Base-by-base conservation (phyloP, 2,888 invertebrate genomes). In the Hybos culiciformis region DNA sequence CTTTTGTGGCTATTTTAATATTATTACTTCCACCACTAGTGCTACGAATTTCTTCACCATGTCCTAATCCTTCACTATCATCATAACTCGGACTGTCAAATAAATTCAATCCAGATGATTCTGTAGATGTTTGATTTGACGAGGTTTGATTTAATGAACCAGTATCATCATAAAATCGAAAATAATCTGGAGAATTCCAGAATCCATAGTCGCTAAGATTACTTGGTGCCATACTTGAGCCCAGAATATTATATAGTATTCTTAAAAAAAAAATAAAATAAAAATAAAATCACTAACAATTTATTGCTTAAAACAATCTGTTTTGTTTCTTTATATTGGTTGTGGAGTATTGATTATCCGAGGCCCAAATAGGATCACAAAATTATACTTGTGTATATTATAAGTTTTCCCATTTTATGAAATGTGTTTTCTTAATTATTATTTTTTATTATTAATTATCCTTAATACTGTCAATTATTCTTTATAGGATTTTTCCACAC, bases 341-440 rank as follows among this genome's bases (percentile, higher is more conserved):
- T 33, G 23, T 21, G 37, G 39, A 41, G n/a, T n/a, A n/a, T n/a
- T n/a, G n/a, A 42, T 45, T 44, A 42, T 54, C 53, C 53, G 53
- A 54, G 53, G 53, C 53, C 46, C 34, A 18, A 40, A 49, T 41
- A 44, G 40, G 47, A 54, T 54, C 50, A 54, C 51, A 48, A 51
- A 48, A 50, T 47, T 36, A n/a, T n/a, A n/a, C n/a, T n/a, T n/a
- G n/a, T n/a, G n/a, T n/a, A n/a, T n/a, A n/a, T n/a, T n/a, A n/a
- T n/a, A n/a, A n/a, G n/a, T n/a, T n/a, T n/a, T n/a, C n/a, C n/a
- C n/a, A n/a, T n/a, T n/a, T n/a, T n/a, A n/a, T n/a, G n/a, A n/a
- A n/a, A n/a, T n/a, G n/a, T n/a, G n/a, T n/a, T n/a, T n/a, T n/a
- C n/a, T n/a, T n/a, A n/a, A n/a, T n/a, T n/a, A n/a, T n/a, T n/a